Evolutionary conservation across 2,797 vertebrate species (phyloP), one percentile per base, ranked within the genome.

Genomic region (Arctocebus calabarensis): DNA sequence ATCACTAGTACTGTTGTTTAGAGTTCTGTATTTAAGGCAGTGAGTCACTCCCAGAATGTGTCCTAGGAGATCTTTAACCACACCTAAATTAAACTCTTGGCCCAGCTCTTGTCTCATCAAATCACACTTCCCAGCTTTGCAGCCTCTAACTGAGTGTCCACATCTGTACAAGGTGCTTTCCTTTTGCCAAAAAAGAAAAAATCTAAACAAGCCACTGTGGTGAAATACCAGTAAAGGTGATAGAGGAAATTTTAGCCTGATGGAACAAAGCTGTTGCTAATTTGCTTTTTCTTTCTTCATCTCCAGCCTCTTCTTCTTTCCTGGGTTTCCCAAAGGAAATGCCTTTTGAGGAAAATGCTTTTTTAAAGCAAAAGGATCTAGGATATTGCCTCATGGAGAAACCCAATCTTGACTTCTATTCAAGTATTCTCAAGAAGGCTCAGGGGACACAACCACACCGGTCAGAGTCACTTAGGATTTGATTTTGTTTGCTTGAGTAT

Each of bases 301-400:
- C 23, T 77, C 45, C 16, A 68, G 9, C 14, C 17, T 43, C 23
- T 1, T 79, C n/a, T 61, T 90, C 84, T 93, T 91, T 40, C 25
- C 84, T 74, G n/a, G 90, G 90, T 88, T 92, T 48, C 77, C 94
- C 64, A 93, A 92, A 86, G 95, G 23, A 52, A 93, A 13, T 68
- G 57, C 2, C 1, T 61, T 90, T 77, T 87, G 27, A 52, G 23
- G 40, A 32, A 97, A 92, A 88, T 29, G 6, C 9, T 61, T 68
- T 90, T 48, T 11, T 32, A 68, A 87, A 79, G 71, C 4, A 62
- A 73, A 87, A 86, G 22, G 19, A 52, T 2, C 29, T 20, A 2
- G 2, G 55, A n/a, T 12, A 71, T 32, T n/a, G 13, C 59, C n/a
- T 88, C 13, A 12, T 13, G 29, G 17, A 85, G 20, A 59, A 68